Evolutionary conservation across 2,113 vertebrate species (phyloP), one percentile per base, ranked within the genome.

Genomic region (Eupsittula cactorum): DNA sequence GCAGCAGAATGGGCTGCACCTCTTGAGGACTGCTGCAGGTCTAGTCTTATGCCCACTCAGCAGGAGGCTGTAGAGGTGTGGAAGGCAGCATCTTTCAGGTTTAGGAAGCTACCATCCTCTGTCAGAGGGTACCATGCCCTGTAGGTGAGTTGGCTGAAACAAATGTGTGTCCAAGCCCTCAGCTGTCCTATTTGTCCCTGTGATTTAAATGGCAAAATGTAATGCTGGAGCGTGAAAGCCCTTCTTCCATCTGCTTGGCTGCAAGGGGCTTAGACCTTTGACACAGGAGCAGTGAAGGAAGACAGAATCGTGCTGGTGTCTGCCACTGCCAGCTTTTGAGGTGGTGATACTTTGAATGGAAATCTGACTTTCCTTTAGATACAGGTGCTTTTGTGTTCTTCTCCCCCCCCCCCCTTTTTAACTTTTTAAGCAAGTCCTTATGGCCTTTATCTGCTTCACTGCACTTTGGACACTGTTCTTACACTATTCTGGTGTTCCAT

Each of bases 161-260:
- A 73, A 71, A 64, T 16, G 9, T 1, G 5, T 73, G 39, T 57
- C 35, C 24, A 44, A 17, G 13, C 46, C n/a, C 28, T 75, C 46
- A 37, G 28, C 28, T 13, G 6, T 37, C 23, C 8, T 5, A 2
- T 49, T 77, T 60, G 15, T 83, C 13, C 25, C n/a, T 69, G 35
- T 35, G 31, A 63, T 74, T 92, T 78, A 57, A 70, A 76, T 18
- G 37, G 42, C 29, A 59, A n/a, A 70, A 49, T 2, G 8, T 24
- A 75, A 12, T 79, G 47, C 31, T 0, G 0, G 16, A 59, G n/a
- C 27, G 29, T 0, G 6, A 67, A 23, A 1, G 6, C 33, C 10
- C 7, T 84, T 6, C 23, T 62, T 86, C 35, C 41, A 33, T 42
- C 57, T 19, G 14, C 57, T 91, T 4, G 1, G 50, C 42, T 60